A percentile compares a stretch with the other conserved stretches of the same genome.
phyloP scores from a whole-genome alignment of 2,888 invertebrate species.

The Leptodirus hochenwartii region DNA sequence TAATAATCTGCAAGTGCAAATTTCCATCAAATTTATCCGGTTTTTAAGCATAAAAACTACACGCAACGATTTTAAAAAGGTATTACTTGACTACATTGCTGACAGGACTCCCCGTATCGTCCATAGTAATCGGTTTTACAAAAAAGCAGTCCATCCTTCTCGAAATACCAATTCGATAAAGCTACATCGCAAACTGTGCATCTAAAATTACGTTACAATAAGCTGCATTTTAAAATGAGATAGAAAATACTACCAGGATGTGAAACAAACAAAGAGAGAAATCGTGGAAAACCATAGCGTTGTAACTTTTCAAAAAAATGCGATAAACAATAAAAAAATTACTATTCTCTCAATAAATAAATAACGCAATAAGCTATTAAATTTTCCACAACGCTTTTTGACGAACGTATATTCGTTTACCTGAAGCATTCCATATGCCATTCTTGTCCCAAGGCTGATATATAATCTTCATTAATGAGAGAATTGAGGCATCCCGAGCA shows the following conservation, averaged over 20 bases:
- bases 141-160: slow-evolving; percentile 75
- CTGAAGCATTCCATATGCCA: slow-evolving; percentile 84
- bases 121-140: slow-evolving; percentile 81
- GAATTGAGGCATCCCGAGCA: slow-evolving; percentile 62
- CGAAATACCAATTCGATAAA: slow-evolving; percentile 82
- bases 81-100: slow-evolving; percentile 63
- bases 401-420: too few relatives aligned
- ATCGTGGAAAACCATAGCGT: too few relatives aligned
- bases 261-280: too few relatives aligned
- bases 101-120: slow-evolving; percentile 75
- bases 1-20: slow-evolving; percentile 31
- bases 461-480: slow-evolving; percentile 50
- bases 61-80: slow-evolving; percentile 4
- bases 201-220: slow-evolving; percentile 33
- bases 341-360: too few relatives aligned
- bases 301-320: too few relatives aligned
- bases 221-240: too few relatives aligned
- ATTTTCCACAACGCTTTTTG: too few relatives aligned
- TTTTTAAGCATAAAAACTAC: slow-evolving; percentile 3
- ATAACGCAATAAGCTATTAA: too few relatives aligned
- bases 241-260: too few relatives aligned
- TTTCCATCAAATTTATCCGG: slow-evolving; percentile 3
- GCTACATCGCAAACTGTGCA: slow-evolving; percentile 80
- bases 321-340: too few relatives aligned
- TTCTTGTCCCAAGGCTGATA: slow-evolving; percentile 65